A percentile compares a stretch with the other conserved stretches of the same genome.
These are phyloP conservation scores for Parelbella ahira DNA, from an alignment of 2,888 invertebrate genomes.

Conservation along the genomic window DNA sequence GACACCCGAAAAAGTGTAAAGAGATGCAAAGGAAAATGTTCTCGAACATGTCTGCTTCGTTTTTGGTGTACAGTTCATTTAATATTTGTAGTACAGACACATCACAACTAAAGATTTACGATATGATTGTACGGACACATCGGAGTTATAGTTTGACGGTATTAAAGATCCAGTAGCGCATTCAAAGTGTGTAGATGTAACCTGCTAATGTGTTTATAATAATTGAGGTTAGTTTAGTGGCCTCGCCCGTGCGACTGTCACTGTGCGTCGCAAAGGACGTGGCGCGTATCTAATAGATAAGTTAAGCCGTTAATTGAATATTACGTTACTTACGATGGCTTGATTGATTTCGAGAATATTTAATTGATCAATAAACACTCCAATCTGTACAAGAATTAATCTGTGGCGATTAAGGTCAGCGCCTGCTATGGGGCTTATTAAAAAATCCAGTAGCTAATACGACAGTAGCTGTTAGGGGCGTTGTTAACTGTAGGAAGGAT, in stretches of 20 bases:
- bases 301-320: constrained; percentile 59
- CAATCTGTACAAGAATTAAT: constrained; percentile 50
- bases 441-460: constrained; percentile 28
- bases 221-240: constrained; percentile 46
- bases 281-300: constrained; percentile 37
- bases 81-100: too few relatives aligned
- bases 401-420: constrained; percentile 38
- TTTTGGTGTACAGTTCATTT: too few relatives aligned
- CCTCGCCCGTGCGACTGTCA: constrained; percentile 35
- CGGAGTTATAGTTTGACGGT: too few relatives aligned
- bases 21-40: too few relatives aligned
- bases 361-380: constrained; percentile 57
- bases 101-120: too few relatives aligned
- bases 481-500: constrained; percentile 15
- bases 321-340: constrained; percentile 51
- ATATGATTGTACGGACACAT: too few relatives aligned
- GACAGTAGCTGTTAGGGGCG: constrained; percentile 39
- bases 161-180: too few relatives aligned
- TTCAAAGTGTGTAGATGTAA: constrained; percentile 3
- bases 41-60: too few relatives aligned
- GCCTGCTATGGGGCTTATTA: constrained; percentile 24
- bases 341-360: constrained; percentile 57
- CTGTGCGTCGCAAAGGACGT: constrained; percentile 37
- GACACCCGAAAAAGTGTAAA: too few relatives aligned
- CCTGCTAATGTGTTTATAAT: constrained; percentile 60